phyloP scores from a whole-genome alignment of 30 jellyfish, hydroid and myxozoan species.

The Hydractinia symbiolongicarpus region DNA sequence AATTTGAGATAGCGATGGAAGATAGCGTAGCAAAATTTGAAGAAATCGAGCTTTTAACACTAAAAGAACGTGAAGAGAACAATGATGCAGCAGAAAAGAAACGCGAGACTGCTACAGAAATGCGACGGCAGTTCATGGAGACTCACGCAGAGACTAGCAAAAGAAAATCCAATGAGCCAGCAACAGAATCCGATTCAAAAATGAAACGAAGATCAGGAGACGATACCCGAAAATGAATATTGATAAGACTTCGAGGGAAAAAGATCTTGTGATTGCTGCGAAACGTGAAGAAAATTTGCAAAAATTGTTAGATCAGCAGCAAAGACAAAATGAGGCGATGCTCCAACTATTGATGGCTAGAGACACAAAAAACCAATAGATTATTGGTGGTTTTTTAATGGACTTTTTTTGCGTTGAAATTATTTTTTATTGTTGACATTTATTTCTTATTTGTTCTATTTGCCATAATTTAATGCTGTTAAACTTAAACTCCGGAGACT shows the following conservation, averaged over 20 bases:
- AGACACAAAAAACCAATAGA: constrained; percentile 9
- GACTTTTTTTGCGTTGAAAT: constrained; percentile 7
- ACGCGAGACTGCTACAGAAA: too few relatives aligned
- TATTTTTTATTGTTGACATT: neutral
- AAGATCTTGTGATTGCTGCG: too few relatives aligned
- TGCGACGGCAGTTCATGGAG: constrained; percentile 17
- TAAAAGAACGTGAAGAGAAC: neutral
- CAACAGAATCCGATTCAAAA: too few relatives aligned
- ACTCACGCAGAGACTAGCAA: constrained; percentile 9
- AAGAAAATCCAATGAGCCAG: constrained; percentile 11
- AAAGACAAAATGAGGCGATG: too few relatives aligned
- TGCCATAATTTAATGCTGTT: neutral
- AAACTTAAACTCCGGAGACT: neutral
- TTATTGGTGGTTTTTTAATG: constrained; percentile 20
- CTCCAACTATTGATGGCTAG: constrained; percentile 22
- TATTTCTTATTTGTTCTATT: neutral
- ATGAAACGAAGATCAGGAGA: constrained; percentile 17
- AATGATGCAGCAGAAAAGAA: too few relatives aligned
- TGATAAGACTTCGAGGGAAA: constrained; percentile 13
- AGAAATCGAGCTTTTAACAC: constrained; percentile 26
- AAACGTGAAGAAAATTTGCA: too few relatives aligned
- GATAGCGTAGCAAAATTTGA: neutral
- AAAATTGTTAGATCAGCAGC: too few relatives aligned
- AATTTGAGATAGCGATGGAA: constrained; percentile 12
- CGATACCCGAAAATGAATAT: constrained; percentile 2